Conservation (phyloP, 2,888 invertebrate genomes). For the Tipula unca region DNA sequence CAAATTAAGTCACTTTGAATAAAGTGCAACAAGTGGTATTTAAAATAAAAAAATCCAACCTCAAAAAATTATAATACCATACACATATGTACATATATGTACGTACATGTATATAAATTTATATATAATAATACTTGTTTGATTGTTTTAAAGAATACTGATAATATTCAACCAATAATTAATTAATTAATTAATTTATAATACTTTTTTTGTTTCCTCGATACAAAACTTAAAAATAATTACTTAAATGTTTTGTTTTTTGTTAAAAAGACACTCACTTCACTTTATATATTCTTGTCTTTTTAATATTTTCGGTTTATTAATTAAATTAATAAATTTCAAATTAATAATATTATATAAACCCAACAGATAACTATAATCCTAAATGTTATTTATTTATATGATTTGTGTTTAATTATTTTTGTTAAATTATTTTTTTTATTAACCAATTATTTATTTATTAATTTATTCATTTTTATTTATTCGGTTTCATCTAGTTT, state of each 20-base stretch:
- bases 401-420: not conserved
- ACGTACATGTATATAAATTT: too few species aligned
- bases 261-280: not conserved
- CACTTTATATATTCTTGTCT: not conserved
- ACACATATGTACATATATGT: not conserved
- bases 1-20: too few species aligned
- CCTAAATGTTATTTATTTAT: not conserved
- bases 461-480: not conserved
- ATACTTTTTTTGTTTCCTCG: not conserved
- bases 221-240: conserved; percentile 1
- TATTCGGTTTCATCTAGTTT: not conserved
- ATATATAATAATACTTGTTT: not conserved
- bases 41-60: not conserved
- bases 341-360: not conserved
- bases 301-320: not conserved
- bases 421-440: not conserved
- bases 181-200: not conserved
- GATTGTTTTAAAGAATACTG: not conserved
- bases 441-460: not conserved
- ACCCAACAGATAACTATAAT: not conserved
- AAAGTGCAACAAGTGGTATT: not conserved
- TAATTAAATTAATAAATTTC: not conserved
- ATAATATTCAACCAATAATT: not conserved
- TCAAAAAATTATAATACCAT: not conserved
- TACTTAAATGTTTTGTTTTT: not conserved